Evolutionary conservation across 2,888 invertebrate species (phyloP).

Genomic region (Linnaemya tessellans): DNA sequence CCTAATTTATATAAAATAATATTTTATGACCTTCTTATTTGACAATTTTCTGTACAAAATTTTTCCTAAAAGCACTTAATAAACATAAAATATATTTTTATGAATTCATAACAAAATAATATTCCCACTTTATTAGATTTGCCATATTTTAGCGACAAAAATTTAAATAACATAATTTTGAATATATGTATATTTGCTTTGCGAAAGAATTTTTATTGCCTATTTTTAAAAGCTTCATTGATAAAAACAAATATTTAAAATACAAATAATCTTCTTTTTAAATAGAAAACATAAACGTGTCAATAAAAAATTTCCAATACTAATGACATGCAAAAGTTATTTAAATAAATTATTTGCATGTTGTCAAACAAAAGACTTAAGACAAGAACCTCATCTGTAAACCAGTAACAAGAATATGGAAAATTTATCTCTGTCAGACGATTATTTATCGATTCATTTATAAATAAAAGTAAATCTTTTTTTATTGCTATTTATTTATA

Average conservation of each 20-base stretch:
- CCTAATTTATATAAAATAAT: no score
- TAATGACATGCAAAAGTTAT: constrained; percentile 37
- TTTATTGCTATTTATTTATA: background rate
- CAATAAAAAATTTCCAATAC: background rate
- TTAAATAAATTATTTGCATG: background rate
- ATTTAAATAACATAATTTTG: no score
- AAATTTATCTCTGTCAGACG: background rate
- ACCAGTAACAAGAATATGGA: background rate
- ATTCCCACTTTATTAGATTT: no score
- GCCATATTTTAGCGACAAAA: no score
- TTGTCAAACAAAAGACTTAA: constrained; percentile 18
- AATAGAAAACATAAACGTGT: constrained; percentile 24
- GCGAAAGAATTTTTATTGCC: background rate
- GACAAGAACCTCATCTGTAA: constrained; percentile 3
- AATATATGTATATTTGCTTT: background rate
- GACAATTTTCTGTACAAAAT: no score
- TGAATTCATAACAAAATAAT: no score
- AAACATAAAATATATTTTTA: no score
- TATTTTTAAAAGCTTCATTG: background rate
- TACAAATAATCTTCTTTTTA: background rate
- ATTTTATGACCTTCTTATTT: no score
- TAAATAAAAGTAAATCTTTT: constrained; percentile 22
- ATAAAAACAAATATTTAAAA: background rate
- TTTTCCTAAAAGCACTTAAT: no score
- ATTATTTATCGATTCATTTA: constrained; percentile 6